Base-by-base conservation (phyloP, 2,113 vertebrate genomes). In the Hyla sarda region DNA sequence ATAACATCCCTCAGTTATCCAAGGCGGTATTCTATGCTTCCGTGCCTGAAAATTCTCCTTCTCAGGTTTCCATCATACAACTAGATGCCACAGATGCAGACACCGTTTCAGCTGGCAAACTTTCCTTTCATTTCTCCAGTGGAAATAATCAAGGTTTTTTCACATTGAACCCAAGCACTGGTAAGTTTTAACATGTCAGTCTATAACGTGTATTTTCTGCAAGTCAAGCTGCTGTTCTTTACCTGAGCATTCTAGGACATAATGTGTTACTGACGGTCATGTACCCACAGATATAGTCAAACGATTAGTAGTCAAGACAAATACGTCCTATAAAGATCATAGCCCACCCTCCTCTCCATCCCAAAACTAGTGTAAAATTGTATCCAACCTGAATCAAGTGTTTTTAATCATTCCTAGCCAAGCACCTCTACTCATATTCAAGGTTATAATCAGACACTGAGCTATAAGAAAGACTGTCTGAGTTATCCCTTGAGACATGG, bases 1-100 rank as follows among this genome's bases (percentile, higher is more conserved):
- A 99, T 89, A 99, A 98, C 77, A 92, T 96, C 9, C 98, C 98
- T 1, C 95, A 93, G 87, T 94, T 98, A 84, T 96, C 95, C 56
- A 95, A 94, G 87, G 96, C 97, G 0, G 93, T 98, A 72, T 99
- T 97, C 88, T 98, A 98, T 14, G 93, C 95, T 0, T 94, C 95
- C 0, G 91, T 98, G 82, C 91, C 67, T 62, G 98, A 99, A 91
- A 97, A 98, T 74, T 90, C 93, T 13, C 92, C 95, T 1, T 87
- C 89, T 72, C 93, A 95, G 45, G 90, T 90, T 1, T 96, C 95
- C 0, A 91, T 99, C 5, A 89, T 97, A 45, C 94, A 95, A 87
- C 92, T 99, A 60, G 91, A 91, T 2, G 98, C 97, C 41, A 90
- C 90, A 1, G 98, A 99, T 25, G 90, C 88, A 1, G 98, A 99